Evolutionary conservation across 2,113 vertebrate genomes (phyloP), one percentile per base, ranked within the genome.

Genomic region (Rallus limicola): DNA sequence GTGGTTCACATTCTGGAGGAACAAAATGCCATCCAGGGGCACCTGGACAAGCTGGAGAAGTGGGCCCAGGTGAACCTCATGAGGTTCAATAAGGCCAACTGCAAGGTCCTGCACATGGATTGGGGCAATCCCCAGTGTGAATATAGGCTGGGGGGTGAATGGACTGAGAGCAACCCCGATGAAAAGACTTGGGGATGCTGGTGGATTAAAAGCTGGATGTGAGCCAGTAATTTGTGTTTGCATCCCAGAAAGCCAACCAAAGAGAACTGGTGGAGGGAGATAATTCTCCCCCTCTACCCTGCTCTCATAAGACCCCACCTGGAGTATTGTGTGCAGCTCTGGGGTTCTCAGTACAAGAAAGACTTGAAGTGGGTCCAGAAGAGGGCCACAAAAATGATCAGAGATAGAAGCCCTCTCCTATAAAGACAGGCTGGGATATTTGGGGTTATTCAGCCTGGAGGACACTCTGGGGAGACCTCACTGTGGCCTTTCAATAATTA

Each of bases 201-300:
- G 16, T 48, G 40, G 28, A 68, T 63, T 16, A 62, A 86, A 65
- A 58, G 10, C 11, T 21, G 4, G 6, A 26, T 19, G 18, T 29
- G 33, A 93, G 7, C 4, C 6, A 9, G 3, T 58, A 52, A 24
- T 12, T 5, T 52, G 50, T 25, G 0, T n/a, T 78, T 4, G 0
- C 11, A 70, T 25, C 38, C 44, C 33, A 71, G 58, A 62, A 83
- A 28, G 20, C 12, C 50, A 94, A 67, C 7, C 44, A 46, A 46
- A 67, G 63, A 76, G 14, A 28, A 81, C 3, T 0, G 0, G 6
- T 16, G 2, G 1, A 72, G 31, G 34, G 46, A 84, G 46, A 13
- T 1, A 1, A 56, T 79, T 70, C 33, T 59, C 4, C 6, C 19
- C 26, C 16, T 62, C 28, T 67, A 1, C 7, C 56, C 25, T 10